phyloP scores from a whole-genome alignment of 2,888 invertebrate species.

The Schrankia costaestrigalis region DNA sequence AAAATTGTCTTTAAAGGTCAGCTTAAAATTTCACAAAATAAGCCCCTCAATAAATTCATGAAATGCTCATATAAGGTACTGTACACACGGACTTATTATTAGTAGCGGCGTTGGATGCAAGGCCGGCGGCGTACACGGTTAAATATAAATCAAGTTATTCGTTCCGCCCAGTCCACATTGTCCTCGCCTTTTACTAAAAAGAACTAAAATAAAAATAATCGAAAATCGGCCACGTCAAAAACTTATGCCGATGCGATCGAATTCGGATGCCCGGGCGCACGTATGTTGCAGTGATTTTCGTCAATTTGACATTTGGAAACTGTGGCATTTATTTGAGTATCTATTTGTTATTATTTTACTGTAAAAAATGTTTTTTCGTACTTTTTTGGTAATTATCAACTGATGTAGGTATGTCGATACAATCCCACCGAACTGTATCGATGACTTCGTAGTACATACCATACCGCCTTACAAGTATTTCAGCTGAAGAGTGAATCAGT shows the following conservation, averaged over 20 bases:
- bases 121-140: conserved; percentile 52
- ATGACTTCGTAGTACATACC: no score
- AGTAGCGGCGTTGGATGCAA: conserved; percentile 35
- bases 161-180: conserved; percentile 70
- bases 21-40: conserved; percentile 8
- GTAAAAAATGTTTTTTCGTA: no score
- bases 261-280: conserved; percentile 35
- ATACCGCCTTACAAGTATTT: no score
- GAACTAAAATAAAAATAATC: conserved; percentile 44
- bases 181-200: conserved; percentile 56
- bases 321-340: conserved; percentile 8
- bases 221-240: conserved; percentile 68
- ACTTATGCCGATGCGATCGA: conserved; percentile 60
- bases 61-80: conserved; percentile 23
- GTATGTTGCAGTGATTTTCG: conserved; percentile 25
- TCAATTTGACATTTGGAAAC: conserved; percentile 25
- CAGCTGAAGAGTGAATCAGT: no score
- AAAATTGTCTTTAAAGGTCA: background rate
- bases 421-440: no score
- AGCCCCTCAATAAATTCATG: conserved; percentile 16
- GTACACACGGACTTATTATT: conserved; percentile 29
- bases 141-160: conserved; percentile 74
- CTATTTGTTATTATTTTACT: no score
- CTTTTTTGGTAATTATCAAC: no score
- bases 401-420: no score